These are phyloP conservation scores for Hemitrygon akajei DNA, from an alignment of 2,797 vertebrate species.

Conservation along the genomic window DNA sequence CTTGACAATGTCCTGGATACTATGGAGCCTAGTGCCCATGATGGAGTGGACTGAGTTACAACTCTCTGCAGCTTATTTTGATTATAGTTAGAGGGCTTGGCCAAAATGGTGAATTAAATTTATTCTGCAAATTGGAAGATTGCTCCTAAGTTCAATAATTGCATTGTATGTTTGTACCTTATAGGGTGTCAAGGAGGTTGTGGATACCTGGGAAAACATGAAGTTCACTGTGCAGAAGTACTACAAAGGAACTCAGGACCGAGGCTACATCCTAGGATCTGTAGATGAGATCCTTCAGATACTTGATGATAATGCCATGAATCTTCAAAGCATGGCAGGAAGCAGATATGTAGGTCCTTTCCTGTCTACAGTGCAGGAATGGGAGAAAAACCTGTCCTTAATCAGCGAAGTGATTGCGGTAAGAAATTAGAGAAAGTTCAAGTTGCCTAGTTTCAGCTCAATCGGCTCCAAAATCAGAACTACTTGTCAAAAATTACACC, in stretches of 20 bases:
- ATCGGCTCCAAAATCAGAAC: neutral
- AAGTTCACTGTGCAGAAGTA: conserved; percentile 75
- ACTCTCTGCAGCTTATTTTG: no score
- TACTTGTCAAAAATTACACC: neutral
- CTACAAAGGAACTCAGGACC: conserved; percentile 76
- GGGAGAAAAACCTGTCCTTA: conserved; percentile 84
- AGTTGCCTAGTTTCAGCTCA: neutral
- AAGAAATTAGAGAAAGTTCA: conserved; percentile 41
- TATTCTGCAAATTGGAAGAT: neutral
- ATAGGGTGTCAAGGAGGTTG: conserved; percentile 82
- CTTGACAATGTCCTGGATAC: no score
- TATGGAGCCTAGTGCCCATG: no score
- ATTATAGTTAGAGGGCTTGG: no score
- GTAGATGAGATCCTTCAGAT: conserved; percentile 78
- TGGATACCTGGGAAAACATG: conserved; percentile 82
- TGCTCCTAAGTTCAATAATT: neutral
- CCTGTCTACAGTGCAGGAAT: conserved; percentile 70
- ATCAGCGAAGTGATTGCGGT: conserved; percentile 91
- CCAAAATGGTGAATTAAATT: neutral
- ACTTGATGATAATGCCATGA: conserved; percentile 82
- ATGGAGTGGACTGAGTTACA: no score
- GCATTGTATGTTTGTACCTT: neutral
- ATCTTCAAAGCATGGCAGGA: conserved; percentile 81
- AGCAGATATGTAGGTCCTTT: conserved; percentile 91
- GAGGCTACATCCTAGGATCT: conserved; percentile 73